phyloP scores from a whole-genome alignment of 2,888 invertebrate species.

The Trachelus iudaicus region DNA sequence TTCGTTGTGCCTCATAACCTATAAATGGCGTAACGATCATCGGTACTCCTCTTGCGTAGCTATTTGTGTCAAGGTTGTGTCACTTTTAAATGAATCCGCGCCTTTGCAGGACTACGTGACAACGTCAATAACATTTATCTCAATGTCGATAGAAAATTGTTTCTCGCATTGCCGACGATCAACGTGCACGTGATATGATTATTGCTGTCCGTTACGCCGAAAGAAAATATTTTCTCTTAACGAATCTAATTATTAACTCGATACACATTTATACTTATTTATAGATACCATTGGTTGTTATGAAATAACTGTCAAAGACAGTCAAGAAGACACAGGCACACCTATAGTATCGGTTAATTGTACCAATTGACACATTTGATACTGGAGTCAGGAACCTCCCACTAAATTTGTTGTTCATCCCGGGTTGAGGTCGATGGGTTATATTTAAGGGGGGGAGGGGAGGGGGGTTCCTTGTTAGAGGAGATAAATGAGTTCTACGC shows the following conservation, averaged over 20 bases:
- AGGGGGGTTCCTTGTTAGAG: neutral
- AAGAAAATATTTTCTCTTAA: neutral
- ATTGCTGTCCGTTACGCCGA: neutral
- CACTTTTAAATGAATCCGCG: neutral
- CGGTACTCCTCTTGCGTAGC: neutral
- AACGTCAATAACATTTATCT: neutral
- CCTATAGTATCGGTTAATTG: neutral
- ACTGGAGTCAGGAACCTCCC: neutral
- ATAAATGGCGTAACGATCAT: neutral
- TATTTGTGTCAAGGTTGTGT: neutral
- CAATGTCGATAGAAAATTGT: neutral
- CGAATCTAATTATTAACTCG: neutral
- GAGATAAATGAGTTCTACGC: neutral
- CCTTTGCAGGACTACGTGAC: neutral
- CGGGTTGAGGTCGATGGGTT: neutral
- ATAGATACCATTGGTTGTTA: neutral
- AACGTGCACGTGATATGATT: neutral
- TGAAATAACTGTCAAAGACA: neutral
- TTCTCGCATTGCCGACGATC: neutral
- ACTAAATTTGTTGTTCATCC: neutral
- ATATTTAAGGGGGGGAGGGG: neutral
- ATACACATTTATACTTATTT: neutral
- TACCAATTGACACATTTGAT: neutral
- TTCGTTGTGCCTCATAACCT: neutral
- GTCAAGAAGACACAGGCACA: fast-evolving